Base-by-base conservation (phyloP, 2,888 invertebrate genomes). In the Nomada goodeniana region DNA sequence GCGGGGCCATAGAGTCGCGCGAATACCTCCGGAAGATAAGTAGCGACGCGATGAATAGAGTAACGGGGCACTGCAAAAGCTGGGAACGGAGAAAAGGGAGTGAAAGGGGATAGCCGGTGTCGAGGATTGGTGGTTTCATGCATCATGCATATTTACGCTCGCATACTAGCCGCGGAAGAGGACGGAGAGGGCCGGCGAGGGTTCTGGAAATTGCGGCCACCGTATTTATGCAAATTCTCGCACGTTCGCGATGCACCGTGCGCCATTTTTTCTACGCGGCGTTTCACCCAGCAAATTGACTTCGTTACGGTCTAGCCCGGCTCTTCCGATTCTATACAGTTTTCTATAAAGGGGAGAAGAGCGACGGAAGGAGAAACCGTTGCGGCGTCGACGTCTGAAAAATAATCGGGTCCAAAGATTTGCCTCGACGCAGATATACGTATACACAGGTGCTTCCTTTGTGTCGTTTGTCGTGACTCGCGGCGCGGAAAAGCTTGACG, bases 71-170 rank as follows among this genome's bases (percentile, higher is more conserved):
- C 80, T 65, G 61, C 53, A 67, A 78, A 50, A 64, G 47, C 60
- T 2, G 44, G 67, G 73, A 52, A 60, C 60, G 67, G 72, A 63
- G 77, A 44, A 60, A 72, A 57, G 67, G 64, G 69, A 60, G 23
- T 36, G 29, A 63, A 67, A 74, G 72, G 74, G 65, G 77, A 65
- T 61, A 78, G 67, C 36, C 82, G 60, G 76, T 73, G 78, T 79
- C 68, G 78, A 82, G 84, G 83, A 88, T 81, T 80, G 82, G 80
- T 82, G 87, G 80, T 82, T 85, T 79, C 80, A 85, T 85, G 86
- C 82, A 82, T 89, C 86, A 89, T 89, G 83, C 87, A 88, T 89
- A 89, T 89, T 89, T 89, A 89, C 88, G 78, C 88, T 86, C 88
- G 81, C 88, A 88, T 88, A 84, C 84, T 85, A 85, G 81, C 86